Evolutionary conservation across 2,113 vertebrate genomes (phyloP).

Genomic region (Ailuropoda melanoleuca): DNA sequence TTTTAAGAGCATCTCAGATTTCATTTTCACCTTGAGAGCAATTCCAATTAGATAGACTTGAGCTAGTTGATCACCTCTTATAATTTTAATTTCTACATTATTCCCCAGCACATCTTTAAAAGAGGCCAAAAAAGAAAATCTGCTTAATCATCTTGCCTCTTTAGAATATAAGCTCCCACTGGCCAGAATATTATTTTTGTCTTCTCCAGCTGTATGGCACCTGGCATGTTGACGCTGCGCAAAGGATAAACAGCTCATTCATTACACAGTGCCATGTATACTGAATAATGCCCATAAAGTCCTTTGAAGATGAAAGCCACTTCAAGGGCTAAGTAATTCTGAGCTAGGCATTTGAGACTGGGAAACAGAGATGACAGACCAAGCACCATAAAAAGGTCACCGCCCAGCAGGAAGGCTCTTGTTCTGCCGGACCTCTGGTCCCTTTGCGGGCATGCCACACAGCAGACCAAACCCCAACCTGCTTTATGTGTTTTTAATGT

Average conservation of each 20-base stretch:
- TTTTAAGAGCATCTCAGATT: constrained; percentile 31
- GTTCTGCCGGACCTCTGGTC: not conserved
- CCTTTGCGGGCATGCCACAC: not conserved
- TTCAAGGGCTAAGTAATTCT: constrained; percentile 52
- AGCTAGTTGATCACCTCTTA: constrained; percentile 15
- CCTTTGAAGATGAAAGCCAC: constrained; percentile 70
- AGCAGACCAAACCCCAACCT: not conserved
- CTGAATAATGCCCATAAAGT: constrained; percentile 52
- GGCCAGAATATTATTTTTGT: constrained; percentile 54
- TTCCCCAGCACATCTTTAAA: constrained; percentile 59
- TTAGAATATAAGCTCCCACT: constrained; percentile 33
- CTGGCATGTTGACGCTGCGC: not conserved
- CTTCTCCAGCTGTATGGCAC: constrained; percentile 42
- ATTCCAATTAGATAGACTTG: constrained; percentile 49
- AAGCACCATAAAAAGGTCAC: constrained; percentile 43
- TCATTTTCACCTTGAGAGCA: constrained; percentile 61
- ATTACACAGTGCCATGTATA: not conserved
- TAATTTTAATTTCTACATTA: constrained; percentile 60
- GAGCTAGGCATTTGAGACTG: constrained; percentile 11
- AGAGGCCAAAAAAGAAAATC: constrained; percentile 40
- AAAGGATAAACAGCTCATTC: constrained; percentile 49
- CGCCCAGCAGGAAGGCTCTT: not conserved
- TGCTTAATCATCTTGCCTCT: constrained; percentile 53
- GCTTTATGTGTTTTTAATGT: not conserved
- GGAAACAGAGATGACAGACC: constrained; percentile 37